Base-by-base conservation (phyloP, 2,797 vertebrate species). In the Acestrorhynchus altus region DNA sequence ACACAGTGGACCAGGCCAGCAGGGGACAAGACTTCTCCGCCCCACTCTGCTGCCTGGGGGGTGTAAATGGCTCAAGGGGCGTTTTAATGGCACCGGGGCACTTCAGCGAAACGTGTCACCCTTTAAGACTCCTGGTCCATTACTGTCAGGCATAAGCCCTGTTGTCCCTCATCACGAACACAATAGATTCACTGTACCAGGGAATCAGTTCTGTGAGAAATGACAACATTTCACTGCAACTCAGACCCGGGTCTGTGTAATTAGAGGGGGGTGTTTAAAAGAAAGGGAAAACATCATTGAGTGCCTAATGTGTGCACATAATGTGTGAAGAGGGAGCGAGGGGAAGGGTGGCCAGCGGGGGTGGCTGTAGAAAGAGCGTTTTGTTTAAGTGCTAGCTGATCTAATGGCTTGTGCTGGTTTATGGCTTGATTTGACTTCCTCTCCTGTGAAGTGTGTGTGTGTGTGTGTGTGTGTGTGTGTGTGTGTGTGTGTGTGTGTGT, bases 351-450 rank as follows among this genome's bases (percentile, higher is more conserved):
- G 26, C 63, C 59, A 35, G 57, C 63, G 60, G 54, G 74, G 40
- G 39, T 76, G 3, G 74, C 70, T 66, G 8, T 87, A 90, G 89
- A 92, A 91, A 89, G 88, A 75, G 82, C 35, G 84, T 90, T 92
- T 92, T 94, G 89, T 92, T 91, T 85, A 83, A 86, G 88, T 81
- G 65, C 44, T 59, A 74, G 77, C 72, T 72, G 57, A 87, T 85
- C 88, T 87, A 87, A 84, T 80, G 85, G 83, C 83, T 85, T 81
- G 80, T 78, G 77, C 81, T 76, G 84, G 89, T 91, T 92, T 90
- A 90, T 87, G 86, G 83, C 86, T 87, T 82, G 11, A 87, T 87
- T 87, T 89, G 86, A 89, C 90, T 90, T 88, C 87, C 88, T 89
- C 89, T 89, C 87, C 82, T 83, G 86, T 85, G 82, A 88, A 87